Conservation (phyloP, 2,888 invertebrate species). For the Drosophila diplacantha region DNA sequence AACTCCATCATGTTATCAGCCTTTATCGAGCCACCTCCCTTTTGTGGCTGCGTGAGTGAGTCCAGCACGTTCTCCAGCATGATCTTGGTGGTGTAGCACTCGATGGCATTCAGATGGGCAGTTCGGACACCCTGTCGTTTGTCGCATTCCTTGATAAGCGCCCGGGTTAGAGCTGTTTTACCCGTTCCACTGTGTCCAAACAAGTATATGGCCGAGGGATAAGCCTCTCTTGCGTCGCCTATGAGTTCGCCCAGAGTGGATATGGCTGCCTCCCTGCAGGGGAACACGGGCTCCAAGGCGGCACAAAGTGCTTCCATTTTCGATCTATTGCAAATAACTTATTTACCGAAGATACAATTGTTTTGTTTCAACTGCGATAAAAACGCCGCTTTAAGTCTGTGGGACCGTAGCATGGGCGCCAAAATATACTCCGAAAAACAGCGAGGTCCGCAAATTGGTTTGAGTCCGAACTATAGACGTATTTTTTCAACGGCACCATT, state of each 20-base stretch:
- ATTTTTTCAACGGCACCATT: background rate
- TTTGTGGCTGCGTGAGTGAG: constrained; percentile 65
- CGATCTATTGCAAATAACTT: background rate
- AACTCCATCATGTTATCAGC: constrained; percentile 86
- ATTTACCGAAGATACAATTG: background rate
- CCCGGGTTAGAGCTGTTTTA: constrained; percentile 85
- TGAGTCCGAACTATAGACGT: background rate
- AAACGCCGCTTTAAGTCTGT: constrained; percentile 1
- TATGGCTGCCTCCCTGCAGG: constrained; percentile 72
- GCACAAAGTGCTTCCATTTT: constrained; percentile 49
- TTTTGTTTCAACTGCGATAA: background rate
- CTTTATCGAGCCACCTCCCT: constrained; percentile 71
- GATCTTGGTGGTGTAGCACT: constrained; percentile 87
- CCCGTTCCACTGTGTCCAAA: constrained; percentile 92
- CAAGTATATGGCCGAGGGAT: constrained; percentile 85
- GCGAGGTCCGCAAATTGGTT: background rate
- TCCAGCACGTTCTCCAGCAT: constrained; percentile 87
- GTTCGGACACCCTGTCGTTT: constrained; percentile 79
- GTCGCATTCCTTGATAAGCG: constrained; percentile 80
- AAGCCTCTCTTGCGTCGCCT: constrained; percentile 80
- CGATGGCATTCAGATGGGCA: constrained; percentile 85
- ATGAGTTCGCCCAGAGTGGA: constrained; percentile 63
- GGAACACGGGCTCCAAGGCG: constrained; percentile 61
- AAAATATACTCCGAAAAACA: background rate
- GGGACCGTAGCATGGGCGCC: constrained; percentile 29